phyloP scores from a whole-genome alignment of 2,797 vertebrate species.

The Geotria australis region DNA sequence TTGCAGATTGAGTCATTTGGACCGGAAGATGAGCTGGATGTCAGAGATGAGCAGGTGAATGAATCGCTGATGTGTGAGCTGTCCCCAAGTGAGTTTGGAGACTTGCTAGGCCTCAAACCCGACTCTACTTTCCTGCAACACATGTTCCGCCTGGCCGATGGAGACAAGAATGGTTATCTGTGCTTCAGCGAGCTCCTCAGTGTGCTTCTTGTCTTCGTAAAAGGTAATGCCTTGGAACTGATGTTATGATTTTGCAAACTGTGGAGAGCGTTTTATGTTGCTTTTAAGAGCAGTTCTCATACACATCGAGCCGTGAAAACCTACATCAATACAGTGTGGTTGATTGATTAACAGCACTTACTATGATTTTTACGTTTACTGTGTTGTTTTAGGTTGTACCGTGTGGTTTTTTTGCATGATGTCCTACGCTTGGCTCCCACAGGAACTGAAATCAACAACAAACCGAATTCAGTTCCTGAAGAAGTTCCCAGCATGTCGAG shows the following conservation, averaged over 20 bases:
- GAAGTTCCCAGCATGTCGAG: too few relatives aligned
- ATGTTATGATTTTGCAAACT: too few relatives aligned
- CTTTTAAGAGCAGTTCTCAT: background rate
- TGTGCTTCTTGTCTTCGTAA: slow-evolving; percentile 63
- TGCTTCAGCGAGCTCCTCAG: slow-evolving; percentile 85
- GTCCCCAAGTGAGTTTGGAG: slow-evolving; percentile 46
- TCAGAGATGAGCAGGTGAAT: slow-evolving; percentile 6
- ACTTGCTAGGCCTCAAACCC: slow-evolving; percentile 45
- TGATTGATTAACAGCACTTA: background rate
- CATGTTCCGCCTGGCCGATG: slow-evolving; percentile 81
- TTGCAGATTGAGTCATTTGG: too few relatives aligned
- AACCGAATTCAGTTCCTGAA: too few relatives aligned
- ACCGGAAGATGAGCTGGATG: too few relatives aligned
- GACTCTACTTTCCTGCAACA: slow-evolving; percentile 63
- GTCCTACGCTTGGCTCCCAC: too few relatives aligned
- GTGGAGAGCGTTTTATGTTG: too few relatives aligned
- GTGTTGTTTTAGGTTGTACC: too few relatives aligned
- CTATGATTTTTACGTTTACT: background rate
- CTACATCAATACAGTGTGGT: background rate
- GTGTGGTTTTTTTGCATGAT: too few relatives aligned
- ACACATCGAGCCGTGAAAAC: background rate
- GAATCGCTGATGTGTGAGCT: slow-evolving; percentile 60
- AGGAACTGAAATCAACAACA: too few relatives aligned
- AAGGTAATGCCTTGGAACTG: slow-evolving; percentile 12
- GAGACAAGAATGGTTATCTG: slow-evolving; percentile 75